phyloP scores from a whole-genome alignment of 2,888 invertebrate genomes.

The Xylocampa areola region DNA sequence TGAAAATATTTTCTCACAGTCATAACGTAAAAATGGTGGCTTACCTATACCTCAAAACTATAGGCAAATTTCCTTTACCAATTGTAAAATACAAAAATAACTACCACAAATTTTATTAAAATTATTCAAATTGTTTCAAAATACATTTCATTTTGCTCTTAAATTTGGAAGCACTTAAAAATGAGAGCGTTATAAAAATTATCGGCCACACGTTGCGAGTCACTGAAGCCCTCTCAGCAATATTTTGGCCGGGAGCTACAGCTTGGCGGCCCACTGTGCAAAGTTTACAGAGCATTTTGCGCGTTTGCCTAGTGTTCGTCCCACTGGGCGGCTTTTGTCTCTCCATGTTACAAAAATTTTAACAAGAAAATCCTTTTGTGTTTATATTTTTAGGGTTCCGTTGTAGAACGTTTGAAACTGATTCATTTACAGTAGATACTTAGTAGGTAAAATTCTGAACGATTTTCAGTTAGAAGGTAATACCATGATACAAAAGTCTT shows the following conservation, averaged over 20 bases:
- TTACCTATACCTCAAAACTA: no score
- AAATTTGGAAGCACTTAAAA: constrained; percentile 64
- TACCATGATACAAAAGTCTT: no score
- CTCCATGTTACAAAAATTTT: constrained; percentile 37
- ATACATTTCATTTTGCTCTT: constrained; percentile 50
- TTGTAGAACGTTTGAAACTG: neutral
- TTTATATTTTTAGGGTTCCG: constrained; percentile 25
- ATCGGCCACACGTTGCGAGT: constrained; percentile 72
- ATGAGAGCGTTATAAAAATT: constrained; percentile 81
- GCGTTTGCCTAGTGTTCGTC: constrained; percentile 59
- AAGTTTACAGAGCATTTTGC: constrained; percentile 67
- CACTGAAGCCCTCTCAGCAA: constrained; percentile 71
- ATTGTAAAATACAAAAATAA: neutral
- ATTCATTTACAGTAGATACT: neutral
- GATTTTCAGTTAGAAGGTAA: no score
- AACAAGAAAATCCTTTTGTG: constrained; percentile 35
- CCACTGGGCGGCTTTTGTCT: constrained; percentile 62
- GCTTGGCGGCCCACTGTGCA: constrained; percentile 61
- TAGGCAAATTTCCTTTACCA: neutral
- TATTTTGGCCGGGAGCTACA: constrained; percentile 76
- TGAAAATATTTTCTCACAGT: no score
- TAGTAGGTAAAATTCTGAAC: no score
- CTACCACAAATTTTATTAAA: constrained; percentile 9
- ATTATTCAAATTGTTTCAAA: constrained; percentile 6
- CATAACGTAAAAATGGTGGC: no score